Evolutionary conservation across 2,888 invertebrate species (phyloP), one percentile per base, ranked within the genome.

Genomic region (Chymomyza fuscimana): DNA sequence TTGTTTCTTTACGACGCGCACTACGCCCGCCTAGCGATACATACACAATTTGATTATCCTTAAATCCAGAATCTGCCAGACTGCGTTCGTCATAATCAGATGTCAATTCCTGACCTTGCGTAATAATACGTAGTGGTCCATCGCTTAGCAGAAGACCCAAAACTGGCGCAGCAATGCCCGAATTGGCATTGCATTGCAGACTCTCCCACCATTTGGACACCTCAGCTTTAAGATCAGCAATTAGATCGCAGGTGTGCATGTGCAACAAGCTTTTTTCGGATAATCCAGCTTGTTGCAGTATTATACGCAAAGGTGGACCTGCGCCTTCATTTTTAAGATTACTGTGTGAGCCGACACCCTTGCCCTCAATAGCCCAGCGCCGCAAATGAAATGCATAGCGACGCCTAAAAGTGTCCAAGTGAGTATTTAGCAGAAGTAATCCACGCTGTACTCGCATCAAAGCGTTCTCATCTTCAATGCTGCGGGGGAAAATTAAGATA

Each of bases 181-280:
- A 89, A 63, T 82, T 81, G 3, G 87, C 88, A 88, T 91, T 89
- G 56, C 88, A 88, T 74, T 93, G 93, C 16, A 93, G 76, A 72
- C 93, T 93, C 91, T 97, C 97, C 96, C 97, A 98, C 98, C 98
- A 98, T 79, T 96, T 96, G n/a, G 97, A 96, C 67, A 98, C 97
- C 93, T 98, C 98, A 0, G 98, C 98, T 74, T 98, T 93, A 65
- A 98, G 92, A 91, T 98, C 98, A 4, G 97, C 98, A 32, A 98
- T 95, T 76, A 96, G 95, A 92, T 98, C 98, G n/a, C 95, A 94
- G 56, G 95, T 95, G 78, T 96, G 94, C 92, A 98, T 93, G 80
- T 96, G 95, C 15, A 98, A 93, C 22, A 95, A 93, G 22, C 96
- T 96, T 89, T 97, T 95, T 75, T 97, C 97, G 0, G 96, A 95